Base-by-base conservation (phyloP, 2,113 vertebrate species). In the Nestor notabilis region DNA sequence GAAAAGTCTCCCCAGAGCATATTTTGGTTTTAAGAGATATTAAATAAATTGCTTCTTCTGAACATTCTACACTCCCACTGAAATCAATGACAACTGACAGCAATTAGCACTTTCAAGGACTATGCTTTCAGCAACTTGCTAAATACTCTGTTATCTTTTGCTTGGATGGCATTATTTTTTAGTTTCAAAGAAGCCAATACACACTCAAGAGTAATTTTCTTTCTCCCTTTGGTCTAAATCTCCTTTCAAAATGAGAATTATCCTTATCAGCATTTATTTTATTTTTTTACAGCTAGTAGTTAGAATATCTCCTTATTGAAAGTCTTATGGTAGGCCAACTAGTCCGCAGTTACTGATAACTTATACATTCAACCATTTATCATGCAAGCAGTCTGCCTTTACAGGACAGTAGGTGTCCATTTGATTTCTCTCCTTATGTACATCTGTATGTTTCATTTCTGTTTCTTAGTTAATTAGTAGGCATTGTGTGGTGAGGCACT, bases 351-450 rank as follows among this genome's bases (percentile, higher is more conserved):
- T 97, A 97, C 83, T 95, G 82, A 44, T 97, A 70, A 92, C 95
- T 96, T 96, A 92, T 86, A 76, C 50, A 85, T 90, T 94, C 65
- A 93, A 89, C 61, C 97, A 58, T 96, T 96, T 97, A 89, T 91
- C 77, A 87, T 95, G 91, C 17, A 83, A 93, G 85, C 28, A 93
- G 85, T 83, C 94, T 92, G 80, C 58, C 55, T 95, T 96, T 85
- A 68, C 75, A n/a, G 55, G 12, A 56, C 55, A 58, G 37, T 82
- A 44, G 33, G 63, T 64, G 68, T 81, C 79, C 49, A 5, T 88
- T 93, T 96, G 64, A 46, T 80, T 92, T 92, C 56, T 43, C 41
- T 95, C 13, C 84, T 90, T 83, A 93, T 21, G 35, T 93, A 64
- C 75, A 63, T 83, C 86, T 71, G 43, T 65, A 77, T 46, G 37